Base-by-base conservation (phyloP, 2,888 invertebrate genomes). In the Tetropium fuscum region DNA sequence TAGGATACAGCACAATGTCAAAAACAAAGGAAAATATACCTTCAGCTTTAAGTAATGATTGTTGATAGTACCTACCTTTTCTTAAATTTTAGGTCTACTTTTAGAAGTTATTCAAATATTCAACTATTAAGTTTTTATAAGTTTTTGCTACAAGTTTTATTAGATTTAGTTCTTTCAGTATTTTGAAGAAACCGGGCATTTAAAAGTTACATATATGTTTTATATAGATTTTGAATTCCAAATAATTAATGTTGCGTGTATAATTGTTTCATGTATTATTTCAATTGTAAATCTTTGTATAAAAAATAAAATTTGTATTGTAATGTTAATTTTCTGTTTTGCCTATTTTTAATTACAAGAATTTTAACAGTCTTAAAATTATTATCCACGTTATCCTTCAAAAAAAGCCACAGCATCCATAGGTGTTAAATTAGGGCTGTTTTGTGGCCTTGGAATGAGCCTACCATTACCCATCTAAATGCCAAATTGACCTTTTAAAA, bases 21-120 rank as follows among this genome's bases (percentile, higher is more conserved):
- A 94, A 93, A 84, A 95, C 94, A 67, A 90, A 90, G 80, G 94
- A 95, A 81, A 88, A 88, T 82, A 92, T 95, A 84, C 94, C 94
- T 70, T 85, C 88, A 65, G 93, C 92, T 11, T 86, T 94, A 57
- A 70, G 72, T 30, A 79, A 80, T 49, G 74, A 73, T 64, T 74
- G 72, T 71, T 73, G 64, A 68, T 65, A 49, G 38, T 43, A 41
- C 11, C 38, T 49, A 34, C n/a, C n/a, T n/a, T n/a, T n/a, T n/a
- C n/a, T n/a, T 53, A 4, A 38, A 11, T 43, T 58, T 45, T 34
- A 27, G 11, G 18, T 2, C 18, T 40, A 38, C 27, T 51, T 51
- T 51, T 51, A 51, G 40, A 19, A 38, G 25, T 40, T 51, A 38
- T 16, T 44, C 6, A 27, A 44, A 40, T 38, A 40, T 51, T 15